These are phyloP conservation scores for Palythoa grandis DNA, from an alignment of 92 coral and sea anemone genomes.

Conservation along the genomic window DNA sequence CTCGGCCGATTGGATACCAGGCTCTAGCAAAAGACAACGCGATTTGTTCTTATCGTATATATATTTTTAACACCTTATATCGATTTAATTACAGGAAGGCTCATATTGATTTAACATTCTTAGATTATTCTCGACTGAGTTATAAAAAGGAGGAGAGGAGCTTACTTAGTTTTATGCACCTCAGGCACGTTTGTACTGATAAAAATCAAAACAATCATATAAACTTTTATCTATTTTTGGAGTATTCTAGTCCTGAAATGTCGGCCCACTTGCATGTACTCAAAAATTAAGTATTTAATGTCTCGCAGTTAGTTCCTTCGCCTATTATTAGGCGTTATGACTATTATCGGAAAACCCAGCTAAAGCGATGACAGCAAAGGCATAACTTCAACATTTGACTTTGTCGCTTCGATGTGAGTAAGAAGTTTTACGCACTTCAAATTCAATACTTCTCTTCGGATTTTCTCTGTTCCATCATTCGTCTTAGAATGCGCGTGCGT, in stretches of 20 bases:
- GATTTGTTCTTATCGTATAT: background rate
- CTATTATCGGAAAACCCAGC: background rate
- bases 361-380: background rate
- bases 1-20: too few relatives aligned
- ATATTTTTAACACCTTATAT: background rate
- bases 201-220: background rate
- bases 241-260: too few relatives aligned
- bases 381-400: background rate
- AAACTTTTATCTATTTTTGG: too few relatives aligned
- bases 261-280: too few relatives aligned
- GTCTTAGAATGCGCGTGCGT: background rate
- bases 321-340: too few relatives aligned
- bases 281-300: too few relatives aligned
- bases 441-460: background rate
- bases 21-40: too few relatives aligned
- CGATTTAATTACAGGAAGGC: background rate
- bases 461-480: background rate
- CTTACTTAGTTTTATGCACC: background rate
- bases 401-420: background rate
- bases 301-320: too few relatives aligned
- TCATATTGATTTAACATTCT: background rate
- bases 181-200: background rate
- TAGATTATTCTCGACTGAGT: constrained; percentile 7
- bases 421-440: background rate
- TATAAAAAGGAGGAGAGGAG: background rate